These are phyloP conservation scores for Agapostemon virescens DNA, from an alignment of 2,888 invertebrate species.

Conservation along the genomic window DNA sequence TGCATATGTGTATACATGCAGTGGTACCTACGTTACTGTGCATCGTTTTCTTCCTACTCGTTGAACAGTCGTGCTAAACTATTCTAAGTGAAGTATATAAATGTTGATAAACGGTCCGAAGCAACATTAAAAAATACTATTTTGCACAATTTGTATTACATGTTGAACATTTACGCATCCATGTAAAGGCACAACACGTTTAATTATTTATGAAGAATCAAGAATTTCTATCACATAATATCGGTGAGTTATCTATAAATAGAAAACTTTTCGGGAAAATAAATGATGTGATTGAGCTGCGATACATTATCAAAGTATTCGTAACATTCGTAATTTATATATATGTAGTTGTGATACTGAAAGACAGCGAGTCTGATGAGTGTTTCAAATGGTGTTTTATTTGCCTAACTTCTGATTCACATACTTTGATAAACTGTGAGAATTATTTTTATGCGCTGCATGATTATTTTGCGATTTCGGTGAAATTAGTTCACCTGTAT, in stretches of 20 bases:
- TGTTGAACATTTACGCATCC: background rate
- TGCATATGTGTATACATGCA: background rate
- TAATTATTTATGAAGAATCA: slow-evolving; percentile 21
- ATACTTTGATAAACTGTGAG: background rate
- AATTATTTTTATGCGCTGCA: background rate
- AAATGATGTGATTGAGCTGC: background rate
- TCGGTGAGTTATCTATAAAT: slow-evolving; percentile 67
- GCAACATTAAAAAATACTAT: background rate
- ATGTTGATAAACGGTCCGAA: slow-evolving; percentile 36
- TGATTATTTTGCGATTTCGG: background rate
- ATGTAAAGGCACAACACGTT: slow-evolving; percentile 19
- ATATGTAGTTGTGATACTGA: background rate
- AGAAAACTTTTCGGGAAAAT: slow-evolving; percentile 40
- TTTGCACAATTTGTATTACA: background rate
- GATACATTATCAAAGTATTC: background rate
- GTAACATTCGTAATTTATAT: background rate
- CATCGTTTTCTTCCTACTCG: slow-evolving; percentile 45
- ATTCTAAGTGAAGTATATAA: background rate
- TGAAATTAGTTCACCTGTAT: background rate
- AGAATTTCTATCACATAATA: slow-evolving; percentile 31
- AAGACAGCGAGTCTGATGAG: background rate
- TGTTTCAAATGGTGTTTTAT: background rate
- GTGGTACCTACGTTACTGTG: slow-evolving; percentile 17
- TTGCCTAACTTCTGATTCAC: background rate
- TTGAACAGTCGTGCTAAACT: slow-evolving; percentile 2